Evolutionary conservation across 2,113 vertebrate species (phyloP), one percentile per base, ranked within the genome.

Genomic region (Kryptolebias marmoratus): DNA sequence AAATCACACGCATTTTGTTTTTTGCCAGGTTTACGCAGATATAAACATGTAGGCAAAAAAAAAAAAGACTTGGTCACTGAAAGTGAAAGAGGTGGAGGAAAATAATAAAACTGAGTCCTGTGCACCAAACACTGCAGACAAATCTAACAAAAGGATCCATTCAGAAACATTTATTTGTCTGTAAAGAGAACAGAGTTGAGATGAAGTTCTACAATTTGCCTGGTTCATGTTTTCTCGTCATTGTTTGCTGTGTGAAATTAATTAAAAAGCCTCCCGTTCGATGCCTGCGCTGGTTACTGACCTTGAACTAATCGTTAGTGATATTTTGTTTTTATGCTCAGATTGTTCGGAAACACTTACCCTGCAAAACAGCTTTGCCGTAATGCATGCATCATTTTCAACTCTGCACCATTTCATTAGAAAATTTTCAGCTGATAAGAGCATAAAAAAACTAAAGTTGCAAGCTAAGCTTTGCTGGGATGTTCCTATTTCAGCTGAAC

Each of bases 241-340:
- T 50, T 64, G 64, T 31, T 31, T 62, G 54, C 53, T 69, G 45
- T 48, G 5, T 60, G 16, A 32, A 71, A 49, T 68, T 64, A 32
- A 64, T 71, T 42, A 77, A 22, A 55, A 57, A 77, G 30, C 52
- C 61, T 72, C 30, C 42, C n/a, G 30, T 31, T 6, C 44, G 31
- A 22, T n/a, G n/a, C 36, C 47, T 11, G 1, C 27, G 12, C 16
- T 61, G 80, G 49, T 64, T 57, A 64, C 59, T 87, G 83, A 85
- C 80, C 79, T 82, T 42, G 49, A 84, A 79, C 75, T 86, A 76
- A 86, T 84, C 68, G 78, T 79, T 10, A 0, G 77, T 54, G 1
- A 64, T 73, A 63, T 75, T 77, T 77, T 11, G 12, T 57, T 63
- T 75, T 62, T 42, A 30, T 63, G 45, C 59, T 45, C 64, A 59